Base-by-base conservation (phyloP, 2,113 vertebrate genomes). In the Etheostoma cragini region DNA sequence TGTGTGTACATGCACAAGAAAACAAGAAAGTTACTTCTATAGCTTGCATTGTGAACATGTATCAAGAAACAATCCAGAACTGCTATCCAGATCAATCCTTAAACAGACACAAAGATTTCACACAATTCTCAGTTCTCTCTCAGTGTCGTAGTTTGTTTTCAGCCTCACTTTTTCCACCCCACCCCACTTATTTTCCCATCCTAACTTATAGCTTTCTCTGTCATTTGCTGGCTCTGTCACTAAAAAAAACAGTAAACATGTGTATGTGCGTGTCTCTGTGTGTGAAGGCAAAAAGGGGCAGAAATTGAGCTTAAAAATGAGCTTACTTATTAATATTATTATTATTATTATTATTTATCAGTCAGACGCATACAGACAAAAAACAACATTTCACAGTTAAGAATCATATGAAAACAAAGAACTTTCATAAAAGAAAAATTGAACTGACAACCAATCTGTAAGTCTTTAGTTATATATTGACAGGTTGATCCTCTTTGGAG, bases 1-100 rank as follows among this genome's bases (percentile, higher is more conserved):
- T 53, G 19, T 66, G 42, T 65, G 30, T 4, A 10, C 60, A 15
- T 71, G 42, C 70, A 17, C 4, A 10, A 26, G 5, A 66, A 45
- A 49, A 49, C 21, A 45, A 67, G 21, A 64, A 42, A 64, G 33
- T 22, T 65, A 52, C 33, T 19, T 16, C 21, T 66, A 21, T 49
- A 3, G 33, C 33, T 6, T 35, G 33, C 33, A 68, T 38, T 73
- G 56, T 19, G 70, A 52, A 21, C 35, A 35, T n/a, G 56, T 50
- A 63, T 74, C 69, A 61, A 74, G 13, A 66, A 66, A 17, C 47
- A 79, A 83, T 82, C 72, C 56, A 72, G 68, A 80, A 82, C 73
- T 85, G 58, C 68, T 67, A 72, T 52, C 26, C 24, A 17, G 42
- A 76, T 91, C 84, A 87, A 89, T 86, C 56, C 68, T 68, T 50